A percentile compares a stretch with the other conserved stretches of the same genome.
Conservation (phyloP, 2,113 vertebrate genomes). For the Pristiophorus japonicus region DNA sequence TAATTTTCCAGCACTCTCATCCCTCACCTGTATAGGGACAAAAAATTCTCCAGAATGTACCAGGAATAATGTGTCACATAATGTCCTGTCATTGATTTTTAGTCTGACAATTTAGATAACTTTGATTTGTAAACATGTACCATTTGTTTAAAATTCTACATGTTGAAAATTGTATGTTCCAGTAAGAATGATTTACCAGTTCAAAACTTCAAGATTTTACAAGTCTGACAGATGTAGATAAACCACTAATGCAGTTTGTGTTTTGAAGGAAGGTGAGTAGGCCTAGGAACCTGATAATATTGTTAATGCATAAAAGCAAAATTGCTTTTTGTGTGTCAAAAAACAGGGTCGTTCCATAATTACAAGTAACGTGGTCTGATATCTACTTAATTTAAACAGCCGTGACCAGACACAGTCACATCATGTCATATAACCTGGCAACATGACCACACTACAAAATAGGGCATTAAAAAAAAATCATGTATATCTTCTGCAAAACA, state of each 20-base stretch:
- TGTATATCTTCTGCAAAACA: too few relatives aligned
- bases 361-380: slow-evolving; percentile 11
- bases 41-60: neutral
- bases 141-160: neutral
- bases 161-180: neutral
- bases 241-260: neutral
- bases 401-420: neutral
- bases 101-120: neutral
- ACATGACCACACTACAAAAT: neutral
- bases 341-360: neutral
- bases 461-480: neutral
- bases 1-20: neutral
- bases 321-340: neutral
- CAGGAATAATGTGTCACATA: neutral
- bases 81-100: neutral
- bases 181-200: neutral
- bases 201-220: neutral
- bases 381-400: neutral
- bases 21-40: neutral
- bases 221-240: neutral
- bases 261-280: neutral
- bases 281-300: neutral
- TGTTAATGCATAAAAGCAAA: neutral
- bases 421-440: neutral
- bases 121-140: neutral